A percentile compares a stretch with the other conserved stretches of the same genome.
These are phyloP conservation scores for Rhopilema esculentum DNA, from an alignment of 30 jellyfish, hydroid and myxozoan species.

Conservation along the genomic window DNA sequence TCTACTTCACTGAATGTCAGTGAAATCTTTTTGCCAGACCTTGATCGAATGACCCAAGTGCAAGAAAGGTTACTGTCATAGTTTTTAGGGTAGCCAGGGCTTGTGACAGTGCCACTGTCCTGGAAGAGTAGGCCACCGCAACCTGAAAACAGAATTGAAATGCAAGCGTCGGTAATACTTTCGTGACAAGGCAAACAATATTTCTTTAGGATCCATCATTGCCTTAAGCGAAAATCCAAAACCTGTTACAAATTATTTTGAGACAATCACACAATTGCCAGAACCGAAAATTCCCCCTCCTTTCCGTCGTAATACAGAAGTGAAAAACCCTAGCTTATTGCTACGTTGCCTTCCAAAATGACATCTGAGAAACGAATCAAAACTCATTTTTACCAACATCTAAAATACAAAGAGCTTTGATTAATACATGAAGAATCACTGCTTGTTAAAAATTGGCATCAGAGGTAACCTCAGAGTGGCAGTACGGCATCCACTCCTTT, in stretches of 20 bases:
- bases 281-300: too few species aligned
- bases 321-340: too few species aligned
- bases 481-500: not conserved
- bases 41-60: conserved; percentile 51
- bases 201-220: too few species aligned
- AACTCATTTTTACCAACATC: too few species aligned
- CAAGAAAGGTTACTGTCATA: conserved; percentile 51
- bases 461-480: not conserved
- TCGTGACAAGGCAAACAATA: too few species aligned
- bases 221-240: too few species aligned
- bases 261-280: too few species aligned
- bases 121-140: conserved; percentile 57
- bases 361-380: too few species aligned
- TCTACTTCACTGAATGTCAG: conserved; percentile 26
- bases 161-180: too few species aligned
- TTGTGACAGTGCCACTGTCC: conserved; percentile 54
- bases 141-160: not conserved
- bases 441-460: not conserved
- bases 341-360: too few species aligned
- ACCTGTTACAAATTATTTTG: too few species aligned
- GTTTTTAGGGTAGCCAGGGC: conserved; percentile 69
- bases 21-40: conserved; percentile 29
- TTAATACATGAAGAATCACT: not conserved
- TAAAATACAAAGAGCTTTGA: not conserved
- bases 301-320: too few species aligned